Evolutionary conservation across 2,113 vertebrate genomes (phyloP), one percentile per base, ranked within the genome.

Genomic region (Falco punctatus): DNA sequence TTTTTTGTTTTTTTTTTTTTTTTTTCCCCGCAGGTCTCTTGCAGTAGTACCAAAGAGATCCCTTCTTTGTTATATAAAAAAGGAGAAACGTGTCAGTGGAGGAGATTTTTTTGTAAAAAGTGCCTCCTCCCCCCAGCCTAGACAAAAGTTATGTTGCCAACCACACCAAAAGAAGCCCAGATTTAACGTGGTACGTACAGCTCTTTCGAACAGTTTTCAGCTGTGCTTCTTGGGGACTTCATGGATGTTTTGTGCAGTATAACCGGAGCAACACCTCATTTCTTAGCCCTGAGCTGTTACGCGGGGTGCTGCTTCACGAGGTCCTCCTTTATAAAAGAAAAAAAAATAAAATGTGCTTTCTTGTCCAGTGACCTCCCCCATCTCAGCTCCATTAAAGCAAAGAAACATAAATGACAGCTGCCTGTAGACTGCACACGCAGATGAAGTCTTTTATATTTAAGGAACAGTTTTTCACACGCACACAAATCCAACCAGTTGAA

Each of bases 291-390:
- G 90, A 92, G 95, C 88, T 96, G 90, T 92, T 92, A 96, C 74
- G 94, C 81, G 58, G 84, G 94, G 70, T 89, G 95, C 95, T 97
- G 88, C 90, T 95, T 80, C 92, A 90, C 89, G 48, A 97, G 65
- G 87, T 96, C 94, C 92, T 83, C 81, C 80, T 65, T 90, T 81
- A 81, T 35, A 93, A 95, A 95, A 70, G 74, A 82, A 96, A 94
- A 10, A 24, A 30, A 12, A 18, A 6, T 15, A 2, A 5, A 17
- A 4, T 66, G 38, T 97, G 86, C 90, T 96, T 97, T 62, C 94
- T 96, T 97, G 95, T 80, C 87, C 92, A 91, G 81, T 95, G 97
- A 98, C 91, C 96, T 97, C 85, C 95, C 92, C 88, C 94, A 96
- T 89, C 91, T 93, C 92, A 94, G 96, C 92, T 96, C 92, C 96